Evolutionary conservation across 2,113 vertebrate species (phyloP), one percentile per base, ranked within the genome.

Genomic region (Xenopus laevis): DNA sequence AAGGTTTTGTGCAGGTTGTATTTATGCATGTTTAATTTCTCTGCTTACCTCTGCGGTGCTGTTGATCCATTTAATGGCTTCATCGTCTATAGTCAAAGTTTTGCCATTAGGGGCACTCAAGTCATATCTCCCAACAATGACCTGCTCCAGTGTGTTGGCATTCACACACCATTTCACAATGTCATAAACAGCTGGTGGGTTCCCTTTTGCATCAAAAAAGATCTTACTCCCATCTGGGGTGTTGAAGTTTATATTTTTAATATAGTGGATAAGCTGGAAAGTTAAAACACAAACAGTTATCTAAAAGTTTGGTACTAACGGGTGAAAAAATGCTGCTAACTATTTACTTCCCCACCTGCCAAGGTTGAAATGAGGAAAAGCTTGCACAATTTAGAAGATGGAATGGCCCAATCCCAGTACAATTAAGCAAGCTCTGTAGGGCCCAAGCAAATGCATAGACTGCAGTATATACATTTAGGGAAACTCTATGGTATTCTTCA

Each of bases 111-210:
- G 23, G 5, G 73, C 17, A 12, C 59, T 50, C 11, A 47, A 59
- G 13, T 59, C 44, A 16, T 78, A 70, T 20, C 59, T 61, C 13
- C 73, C 79, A 1, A 81, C 65, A 13, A 18, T 63, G 27, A 65
- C 46, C 27, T 55, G 61, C 12, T 4, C 16, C 13, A 65, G 17
- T 10, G 21, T 53, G 10, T 45, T 8, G 10, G 46, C 17, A 46
- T 23, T 13, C 23, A 57, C 23, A 13, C 44, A 65, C 45, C 73
- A 73, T 8, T 65, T 78, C 45, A 77, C 13, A 30, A 70, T 11
- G 11, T 62, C 61, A 18, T 58, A 59, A 0, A 1, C 27, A 13
- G 65, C 47, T 5, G 69, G 71, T 0, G 65, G 27, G 47, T 79
- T 71, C 18, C 57, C 16, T 1, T 79, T 46, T 10, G 67, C 11